phyloP scores from a whole-genome alignment of 2,113 vertebrate genomes.

The Hyperopisus bebe region DNA sequence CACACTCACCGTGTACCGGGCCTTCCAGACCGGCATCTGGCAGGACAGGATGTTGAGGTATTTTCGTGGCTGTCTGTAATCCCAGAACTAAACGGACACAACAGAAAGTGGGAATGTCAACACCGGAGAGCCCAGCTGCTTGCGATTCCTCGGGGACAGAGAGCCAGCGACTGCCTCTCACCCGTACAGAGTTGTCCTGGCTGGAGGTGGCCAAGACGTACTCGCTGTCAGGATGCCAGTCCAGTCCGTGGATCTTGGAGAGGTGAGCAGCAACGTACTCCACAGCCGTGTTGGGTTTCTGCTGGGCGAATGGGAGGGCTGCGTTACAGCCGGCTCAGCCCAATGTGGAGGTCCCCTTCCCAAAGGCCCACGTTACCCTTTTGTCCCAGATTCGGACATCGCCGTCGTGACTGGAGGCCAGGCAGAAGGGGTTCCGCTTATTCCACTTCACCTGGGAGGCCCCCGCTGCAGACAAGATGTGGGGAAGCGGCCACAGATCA shows the following conservation, averaged over 20 bases:
- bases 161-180: conserved; percentile 44
- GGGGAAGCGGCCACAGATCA: neutral
- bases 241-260: conserved; percentile 93
- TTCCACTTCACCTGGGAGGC: conserved; percentile 99
- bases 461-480: conserved; percentile 66
- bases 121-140: neutral
- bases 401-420: conserved; percentile 93
- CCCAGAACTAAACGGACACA: conserved; percentile 79
- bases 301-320: neutral
- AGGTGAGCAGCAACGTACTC: conserved; percentile 95
- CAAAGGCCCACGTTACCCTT: conserved; percentile 64
- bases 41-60: conserved; percentile 92
- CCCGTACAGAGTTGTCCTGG: conserved; percentile 96
- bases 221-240: conserved; percentile 96
- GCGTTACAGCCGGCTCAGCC: neutral
- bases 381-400: conserved; percentile 97
- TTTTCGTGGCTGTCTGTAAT: conserved; percentile 93
- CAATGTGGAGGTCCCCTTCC: too few relatives aligned
- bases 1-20: conserved; percentile 83
- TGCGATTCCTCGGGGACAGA: neutral
- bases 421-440: conserved; percentile 76
- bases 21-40: conserved; percentile 98
- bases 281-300: conserved; percentile 93
- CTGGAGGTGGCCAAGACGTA: conserved; percentile 89
- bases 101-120: neutral